Evolutionary conservation across 2,113 vertebrate genomes (phyloP).

Genomic region (Phycodurus eques): DNA sequence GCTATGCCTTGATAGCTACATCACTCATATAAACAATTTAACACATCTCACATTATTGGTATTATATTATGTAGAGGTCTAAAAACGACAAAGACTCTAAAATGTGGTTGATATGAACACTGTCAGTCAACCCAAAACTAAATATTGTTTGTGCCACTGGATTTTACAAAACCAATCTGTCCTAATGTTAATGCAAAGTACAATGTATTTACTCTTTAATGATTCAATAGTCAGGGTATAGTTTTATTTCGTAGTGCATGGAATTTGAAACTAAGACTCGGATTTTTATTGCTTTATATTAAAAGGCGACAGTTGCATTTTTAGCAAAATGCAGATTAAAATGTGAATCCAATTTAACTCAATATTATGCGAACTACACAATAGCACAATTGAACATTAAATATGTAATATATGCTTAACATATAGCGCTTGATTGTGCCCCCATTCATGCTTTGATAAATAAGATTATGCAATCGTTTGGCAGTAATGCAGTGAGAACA

Average conservation of each 20-base stretch:
- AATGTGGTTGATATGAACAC: neutral
- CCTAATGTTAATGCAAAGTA: neutral
- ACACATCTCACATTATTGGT: neutral
- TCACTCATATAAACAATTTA: neutral
- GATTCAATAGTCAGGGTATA: neutral
- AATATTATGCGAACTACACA: neutral
- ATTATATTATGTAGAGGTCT: neutral
- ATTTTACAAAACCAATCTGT: neutral
- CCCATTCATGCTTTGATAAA: constrained; percentile 38
- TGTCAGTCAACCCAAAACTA: neutral
- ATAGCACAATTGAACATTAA: constrained; percentile 9
- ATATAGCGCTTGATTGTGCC: constrained; percentile 17
- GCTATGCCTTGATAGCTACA: too few relatives aligned
- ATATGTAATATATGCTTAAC: constrained; percentile 18
- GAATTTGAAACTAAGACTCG: neutral
- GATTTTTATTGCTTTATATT: neutral
- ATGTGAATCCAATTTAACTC: neutral
- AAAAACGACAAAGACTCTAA: neutral
- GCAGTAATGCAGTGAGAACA: constrained; percentile 39
- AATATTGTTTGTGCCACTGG: constrained; percentile 4
- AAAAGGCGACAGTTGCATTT: neutral
- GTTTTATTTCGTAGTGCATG: neutral
- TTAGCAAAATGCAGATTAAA: neutral
- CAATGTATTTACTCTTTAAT: neutral
- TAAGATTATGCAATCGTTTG: constrained; percentile 53